Base-by-base conservation (phyloP, 92 coral and sea anemone species). In the Siderastrea siderea region DNA sequence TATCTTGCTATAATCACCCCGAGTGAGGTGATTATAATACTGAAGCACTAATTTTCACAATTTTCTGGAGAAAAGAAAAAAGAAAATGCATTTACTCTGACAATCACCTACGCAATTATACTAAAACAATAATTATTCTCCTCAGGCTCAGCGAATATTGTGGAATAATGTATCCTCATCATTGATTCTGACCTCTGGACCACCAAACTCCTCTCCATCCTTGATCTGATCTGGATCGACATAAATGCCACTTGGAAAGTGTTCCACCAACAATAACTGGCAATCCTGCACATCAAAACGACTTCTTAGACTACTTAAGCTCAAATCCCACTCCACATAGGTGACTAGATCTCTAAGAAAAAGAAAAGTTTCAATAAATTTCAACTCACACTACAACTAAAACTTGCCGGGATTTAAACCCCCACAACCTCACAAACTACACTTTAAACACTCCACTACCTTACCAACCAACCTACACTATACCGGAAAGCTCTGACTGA, bases 211-310 rank as follows among this genome's bases (percentile, higher is more conserved):
- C 67, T 60, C 91, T 82, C 70, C 84, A 67, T 53, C 77, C 81
- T 70, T 89, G 65, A 92, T 71, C 61, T 95, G 91, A 73, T 95
- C 96, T 46, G 86, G 77, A 57, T 95, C 96, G 11, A 95, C 86
- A 79, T 80, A 95, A 16, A 95, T 19, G 5, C 91, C 98, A 62
- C 81, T 71, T 19, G 98, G 98, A 44, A 95, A 71, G 51, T 69
- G 19, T 68, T 95, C 98, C 16, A 87, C 82, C 74, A 90, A 5
- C 91, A 95, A 48, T 10, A 95, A 65, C 62, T 73, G 89, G 75
- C 98, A 95, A 74, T 55, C 50, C 72, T 43, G 64, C 1, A 4
- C 19, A 17, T 82, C 65, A 65, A 15, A 62, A 75, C 50, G 59
- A 46, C 52, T 49, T 55, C 3, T 60, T 43, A 45, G 8, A 7